Conservation (phyloP, 2,797 vertebrate genomes). For the Orestias chungarensis region DNA sequence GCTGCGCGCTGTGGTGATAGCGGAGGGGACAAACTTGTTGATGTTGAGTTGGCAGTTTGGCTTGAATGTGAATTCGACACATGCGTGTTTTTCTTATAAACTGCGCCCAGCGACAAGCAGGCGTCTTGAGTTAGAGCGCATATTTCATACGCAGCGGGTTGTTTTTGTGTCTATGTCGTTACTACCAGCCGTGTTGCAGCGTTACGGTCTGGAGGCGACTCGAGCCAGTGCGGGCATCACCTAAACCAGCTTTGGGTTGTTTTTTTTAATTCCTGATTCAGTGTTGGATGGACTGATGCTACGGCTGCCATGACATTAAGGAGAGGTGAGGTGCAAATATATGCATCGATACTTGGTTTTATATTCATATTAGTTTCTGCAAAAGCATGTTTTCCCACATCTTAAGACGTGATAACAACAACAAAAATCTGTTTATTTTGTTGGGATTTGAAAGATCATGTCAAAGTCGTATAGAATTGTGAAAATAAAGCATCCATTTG, state of each 20-base stretch:
- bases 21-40: conserved; percentile 58
- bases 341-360: too few species aligned
- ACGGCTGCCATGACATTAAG: conserved; percentile 72
- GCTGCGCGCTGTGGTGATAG: conserved; percentile 21
- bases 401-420: background rate
- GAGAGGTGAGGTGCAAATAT: conserved; percentile 80
- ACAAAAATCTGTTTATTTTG: background rate
- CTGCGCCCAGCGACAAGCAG: background rate
- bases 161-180: background rate
- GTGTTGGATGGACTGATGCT: conserved; percentile 28
- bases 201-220: background rate
- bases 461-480: background rate
- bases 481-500: background rate
- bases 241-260: background rate
- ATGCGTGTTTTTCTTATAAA: background rate
- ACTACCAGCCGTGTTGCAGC: conserved; percentile 16
- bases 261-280: background rate
- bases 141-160: background rate
- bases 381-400: background rate
- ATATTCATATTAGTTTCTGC: background rate
- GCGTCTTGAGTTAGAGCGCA: background rate
- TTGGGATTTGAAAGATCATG: background rate
- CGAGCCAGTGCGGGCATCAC: background rate
- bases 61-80: conserved; percentile 22
- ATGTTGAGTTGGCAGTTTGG: conserved; percentile 86